phyloP scores from a whole-genome alignment of 2,113 vertebrate species.

The Etia nguti region DNA sequence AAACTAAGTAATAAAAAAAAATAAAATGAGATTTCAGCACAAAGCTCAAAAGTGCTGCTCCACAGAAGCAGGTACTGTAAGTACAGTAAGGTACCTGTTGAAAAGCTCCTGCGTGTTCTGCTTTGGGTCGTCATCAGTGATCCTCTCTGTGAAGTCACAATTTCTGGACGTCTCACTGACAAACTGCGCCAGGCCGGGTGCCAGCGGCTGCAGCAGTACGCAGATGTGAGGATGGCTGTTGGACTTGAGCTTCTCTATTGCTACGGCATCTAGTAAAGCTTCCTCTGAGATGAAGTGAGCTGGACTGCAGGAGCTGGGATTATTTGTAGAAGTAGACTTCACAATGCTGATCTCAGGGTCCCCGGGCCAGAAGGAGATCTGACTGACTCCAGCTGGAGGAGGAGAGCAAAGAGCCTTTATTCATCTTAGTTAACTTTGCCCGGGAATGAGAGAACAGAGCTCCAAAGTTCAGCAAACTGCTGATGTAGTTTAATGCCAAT shows the following conservation, averaged over 20 bases:
- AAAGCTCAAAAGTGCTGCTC: neutral
- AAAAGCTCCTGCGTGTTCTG: slow-evolving; percentile 73
- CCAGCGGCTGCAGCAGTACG: slow-evolving; percentile 82
- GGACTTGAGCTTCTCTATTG: slow-evolving; percentile 86
- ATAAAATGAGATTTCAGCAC: neutral
- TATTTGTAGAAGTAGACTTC: neutral
- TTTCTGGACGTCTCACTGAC: slow-evolving; percentile 82
- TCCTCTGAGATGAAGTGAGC: slow-evolving; percentile 66
- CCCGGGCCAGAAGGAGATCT: slow-evolving; percentile 93
- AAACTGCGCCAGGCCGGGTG: slow-evolving; percentile 81
- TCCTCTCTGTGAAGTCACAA: slow-evolving; percentile 85
- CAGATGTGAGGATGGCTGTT: slow-evolving; percentile 87
- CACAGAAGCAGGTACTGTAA: neutral
- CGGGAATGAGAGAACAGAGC: accelerated
- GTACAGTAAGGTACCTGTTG: slow-evolving; percentile 46
- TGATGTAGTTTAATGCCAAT: neutral
- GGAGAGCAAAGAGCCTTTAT: slow-evolving; percentile 11
- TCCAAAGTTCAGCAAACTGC: neutral
- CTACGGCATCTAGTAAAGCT: slow-evolving; percentile 83
- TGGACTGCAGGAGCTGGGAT: neutral
- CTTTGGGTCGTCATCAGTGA: slow-evolving; percentile 63
- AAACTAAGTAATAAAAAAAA: too few species aligned
- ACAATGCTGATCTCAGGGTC: slow-evolving; percentile 90
- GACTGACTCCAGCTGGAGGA: slow-evolving; percentile 86
- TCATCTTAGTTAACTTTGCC: neutral